Conservation (phyloP, 2,797 vertebrate genomes). For the Eutrigla gurnardus region DNA sequence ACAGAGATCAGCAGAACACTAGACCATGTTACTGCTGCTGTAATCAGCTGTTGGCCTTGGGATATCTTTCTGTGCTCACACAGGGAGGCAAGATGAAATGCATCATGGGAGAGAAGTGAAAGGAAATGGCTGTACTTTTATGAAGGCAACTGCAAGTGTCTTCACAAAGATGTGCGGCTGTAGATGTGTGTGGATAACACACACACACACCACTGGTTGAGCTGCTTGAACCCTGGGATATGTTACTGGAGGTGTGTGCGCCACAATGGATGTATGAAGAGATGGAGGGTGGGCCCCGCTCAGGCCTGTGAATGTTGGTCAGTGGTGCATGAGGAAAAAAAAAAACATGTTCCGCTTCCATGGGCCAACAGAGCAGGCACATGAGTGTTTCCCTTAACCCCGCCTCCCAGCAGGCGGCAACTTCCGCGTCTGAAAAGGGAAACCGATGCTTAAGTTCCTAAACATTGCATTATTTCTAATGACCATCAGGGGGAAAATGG, state of each 20-base stretch:
- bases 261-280: too few species aligned
- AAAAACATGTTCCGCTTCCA: too few species aligned
- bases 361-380: too few species aligned
- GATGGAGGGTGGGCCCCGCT: too few species aligned
- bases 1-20: constrained; percentile 2
- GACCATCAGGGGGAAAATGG: too few species aligned
- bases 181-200: constrained; percentile 18
- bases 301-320: too few species aligned
- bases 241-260: constrained; percentile 15
- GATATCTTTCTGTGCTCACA: constrained; percentile 41
- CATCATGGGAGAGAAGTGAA: constrained; percentile 32
- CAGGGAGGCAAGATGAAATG: constrained; percentile 58
- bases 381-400: too few species aligned
- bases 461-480: too few species aligned
- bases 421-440: too few species aligned
- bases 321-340: too few species aligned
- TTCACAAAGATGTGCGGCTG: neutral
- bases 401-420: too few species aligned
- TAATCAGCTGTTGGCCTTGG: constrained; percentile 27
- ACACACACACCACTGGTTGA: constrained; percentile 23
- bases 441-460: too few species aligned
- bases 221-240: constrained; percentile 45
- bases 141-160: constrained; percentile 26
- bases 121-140: constrained; percentile 25
- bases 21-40: constrained; percentile 7